Evolutionary conservation across 2,113 vertebrate species (phyloP).

Genomic region (Cryptomyrus ogoouensis): DNA sequence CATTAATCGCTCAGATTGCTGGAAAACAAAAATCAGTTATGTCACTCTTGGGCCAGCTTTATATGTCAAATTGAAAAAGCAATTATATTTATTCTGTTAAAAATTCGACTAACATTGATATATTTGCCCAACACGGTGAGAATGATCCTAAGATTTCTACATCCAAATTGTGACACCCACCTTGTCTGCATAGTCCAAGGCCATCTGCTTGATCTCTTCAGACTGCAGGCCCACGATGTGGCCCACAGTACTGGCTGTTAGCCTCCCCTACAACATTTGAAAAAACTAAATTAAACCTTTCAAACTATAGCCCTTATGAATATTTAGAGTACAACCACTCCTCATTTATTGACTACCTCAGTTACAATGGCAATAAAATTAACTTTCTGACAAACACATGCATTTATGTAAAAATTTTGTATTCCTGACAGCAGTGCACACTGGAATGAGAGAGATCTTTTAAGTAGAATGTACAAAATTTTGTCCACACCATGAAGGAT

Average conservation of each 20-base stretch:
- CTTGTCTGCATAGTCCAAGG: slow-evolving; percentile 83
- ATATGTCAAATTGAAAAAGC: not conserved
- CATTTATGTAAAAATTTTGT: not conserved
- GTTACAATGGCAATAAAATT: not conserved
- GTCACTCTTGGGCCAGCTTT: not conserved
- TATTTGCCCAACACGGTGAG: not conserved
- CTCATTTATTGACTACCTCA: not conserved
- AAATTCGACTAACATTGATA: not conserved
- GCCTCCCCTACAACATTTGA: slow-evolving; percentile 64
- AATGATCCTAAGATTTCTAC: not conserved
- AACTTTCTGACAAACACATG: not conserved
- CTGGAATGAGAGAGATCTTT: not conserved
- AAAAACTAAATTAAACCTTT: not conserved
- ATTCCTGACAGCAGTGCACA: not conserved
- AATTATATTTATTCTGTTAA: not conserved
- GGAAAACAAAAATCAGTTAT: slow-evolving; percentile 10
- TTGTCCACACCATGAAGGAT: not conserved
- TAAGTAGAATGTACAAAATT: not conserved
- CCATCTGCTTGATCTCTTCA: slow-evolving; percentile 91
- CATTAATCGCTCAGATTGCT: slow-evolving; percentile 74
- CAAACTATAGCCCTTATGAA: not conserved
- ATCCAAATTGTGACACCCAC: slow-evolving; percentile 40
- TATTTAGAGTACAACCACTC: not conserved
- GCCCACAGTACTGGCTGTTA: slow-evolving; percentile 87
- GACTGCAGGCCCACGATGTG: slow-evolving; percentile 93